Conservation (phyloP, 2,888 invertebrate species). For the Apamea anceps region DNA sequence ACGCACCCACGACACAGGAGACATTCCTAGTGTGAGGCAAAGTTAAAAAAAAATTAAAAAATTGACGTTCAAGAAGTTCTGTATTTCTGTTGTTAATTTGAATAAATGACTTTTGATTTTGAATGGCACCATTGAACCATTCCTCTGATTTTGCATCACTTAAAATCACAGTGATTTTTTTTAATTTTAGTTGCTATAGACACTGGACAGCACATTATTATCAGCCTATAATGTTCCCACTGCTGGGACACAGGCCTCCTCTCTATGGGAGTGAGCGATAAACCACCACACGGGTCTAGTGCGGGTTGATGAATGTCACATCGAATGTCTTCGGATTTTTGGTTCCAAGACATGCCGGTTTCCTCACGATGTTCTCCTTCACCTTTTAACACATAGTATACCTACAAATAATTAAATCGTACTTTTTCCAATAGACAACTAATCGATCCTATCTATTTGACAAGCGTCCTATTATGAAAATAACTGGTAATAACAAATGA, state of each 20-base stretch:
- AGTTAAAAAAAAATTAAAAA: no score
- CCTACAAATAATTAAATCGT: not conserved
- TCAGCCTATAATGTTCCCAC: not conserved
- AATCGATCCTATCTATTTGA: conserved; percentile 2
- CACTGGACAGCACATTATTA: not conserved
- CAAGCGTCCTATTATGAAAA: not conserved
- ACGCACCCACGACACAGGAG: no score
- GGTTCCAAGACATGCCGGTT: not conserved
- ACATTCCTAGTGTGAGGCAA: no score
- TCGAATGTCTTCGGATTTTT: not conserved
- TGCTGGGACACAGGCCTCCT: not conserved
- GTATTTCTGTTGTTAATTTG: no score
- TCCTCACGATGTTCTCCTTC: not conserved
- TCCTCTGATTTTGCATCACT: no score
- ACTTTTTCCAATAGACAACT: not conserved
- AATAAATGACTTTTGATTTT: no score
- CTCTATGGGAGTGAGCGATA: not conserved
- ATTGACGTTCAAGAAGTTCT: no score
- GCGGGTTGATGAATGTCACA: not conserved
- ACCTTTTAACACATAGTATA: no score
- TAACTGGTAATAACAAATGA: not conserved
- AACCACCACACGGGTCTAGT: not conserved
- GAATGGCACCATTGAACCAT: no score
- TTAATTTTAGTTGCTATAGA: not conserved
- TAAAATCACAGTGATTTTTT: not conserved